Base-by-base conservation (phyloP, 2,113 vertebrate species). In the Benitochromis conjunctus region DNA sequence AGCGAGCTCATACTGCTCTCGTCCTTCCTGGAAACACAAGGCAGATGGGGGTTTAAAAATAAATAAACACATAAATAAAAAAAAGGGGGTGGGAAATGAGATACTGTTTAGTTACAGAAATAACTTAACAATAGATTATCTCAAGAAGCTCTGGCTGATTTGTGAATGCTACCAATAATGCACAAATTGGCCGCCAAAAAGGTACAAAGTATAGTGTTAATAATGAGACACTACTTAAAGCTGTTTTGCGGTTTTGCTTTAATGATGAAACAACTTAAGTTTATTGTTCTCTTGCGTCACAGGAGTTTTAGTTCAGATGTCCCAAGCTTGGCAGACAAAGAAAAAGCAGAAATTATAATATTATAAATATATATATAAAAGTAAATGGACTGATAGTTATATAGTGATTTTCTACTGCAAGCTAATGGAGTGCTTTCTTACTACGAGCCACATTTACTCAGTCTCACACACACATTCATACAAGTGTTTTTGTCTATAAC, bases 1-100 rank as follows among this genome's bases (percentile, higher is more conserved):
- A 3, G 99, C 98, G 36, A 98, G 97, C 89, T 99, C 98, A 98
- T 99, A 99, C 74, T 99, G 99, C 92, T 99, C 98, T 64, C 96
- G 93, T 96, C 98, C 99, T 89, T 96, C 97, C 99, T 99, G 88
- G 12, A 89, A 77, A 88, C 5, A 43, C 13, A 66, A 9, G 2
- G 5, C 16, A 14, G 13, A 41, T 4, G 5, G 62, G 9, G 12
- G n/a, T 41, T 38, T 13, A 64, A 60, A 16, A 24, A 19, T 19
- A 51, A 2, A 51, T 18, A 16, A 36, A n/a, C n/a, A n/a, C n/a
- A n/a, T n/a, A 36, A 10, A 10, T 3, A 3, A 38, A 38, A 38
- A 36, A 38, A 38, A n/a, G n/a, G n/a, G n/a, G n/a, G n/a, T n/a
- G 24, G 64, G 36, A 29, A 79, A 18, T 3, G 1, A 55, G 6